A percentile compares a stretch with the other conserved stretches of the same genome.
Conservation (phyloP, 2,113 vertebrate genomes). For the Sakesphorus luctuosus region DNA sequence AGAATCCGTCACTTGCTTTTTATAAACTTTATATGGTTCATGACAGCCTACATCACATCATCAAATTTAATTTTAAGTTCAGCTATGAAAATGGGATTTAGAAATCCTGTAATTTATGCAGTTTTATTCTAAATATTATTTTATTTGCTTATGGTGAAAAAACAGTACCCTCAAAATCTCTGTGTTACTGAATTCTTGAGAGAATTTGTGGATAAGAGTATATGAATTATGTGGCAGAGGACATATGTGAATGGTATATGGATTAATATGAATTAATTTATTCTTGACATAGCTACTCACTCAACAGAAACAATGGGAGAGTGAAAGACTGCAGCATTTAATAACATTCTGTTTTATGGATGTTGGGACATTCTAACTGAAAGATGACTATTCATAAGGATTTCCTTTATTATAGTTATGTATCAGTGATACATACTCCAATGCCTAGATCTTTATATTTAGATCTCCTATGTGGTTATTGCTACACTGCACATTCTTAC, state of each 20-base stretch:
- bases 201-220: background rate
- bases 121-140: background rate
- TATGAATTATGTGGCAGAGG: background rate
- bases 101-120: background rate
- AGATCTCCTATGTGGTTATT: background rate
- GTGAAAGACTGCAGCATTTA: background rate
- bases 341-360: background rate
- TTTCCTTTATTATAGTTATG: background rate
- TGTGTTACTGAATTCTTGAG: background rate
- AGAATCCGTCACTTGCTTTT: background rate
- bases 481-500: background rate
- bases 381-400: background rate
- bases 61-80: background rate
- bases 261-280: background rate
- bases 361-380: background rate
- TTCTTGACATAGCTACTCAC: background rate
- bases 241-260: background rate
- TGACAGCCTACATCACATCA: background rate
- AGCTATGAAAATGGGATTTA: background rate
- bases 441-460: background rate
- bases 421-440: background rate
- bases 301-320: background rate
- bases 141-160: background rate
- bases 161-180: background rate
- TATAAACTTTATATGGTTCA: background rate